A percentile compares a stretch with the other conserved stretches of the same genome.
These are phyloP conservation scores for Sesia apiformis DNA, from an alignment of 2,888 invertebrate genomes.

Conservation along the genomic window DNA sequence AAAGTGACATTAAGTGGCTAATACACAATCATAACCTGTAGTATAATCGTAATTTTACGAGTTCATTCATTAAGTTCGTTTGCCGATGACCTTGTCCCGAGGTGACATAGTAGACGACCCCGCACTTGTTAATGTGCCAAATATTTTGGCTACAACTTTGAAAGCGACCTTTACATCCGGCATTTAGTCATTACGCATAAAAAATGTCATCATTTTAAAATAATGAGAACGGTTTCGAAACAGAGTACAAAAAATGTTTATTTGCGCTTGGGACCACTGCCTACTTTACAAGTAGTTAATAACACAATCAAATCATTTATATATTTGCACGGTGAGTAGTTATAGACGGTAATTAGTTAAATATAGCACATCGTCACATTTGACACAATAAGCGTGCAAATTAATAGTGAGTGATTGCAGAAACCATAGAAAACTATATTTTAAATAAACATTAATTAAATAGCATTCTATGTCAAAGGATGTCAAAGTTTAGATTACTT, in stretches of 20 bases:
- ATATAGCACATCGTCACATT: too few relatives aligned
- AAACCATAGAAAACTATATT: too few relatives aligned
- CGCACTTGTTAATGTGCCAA: conserved; percentile 8
- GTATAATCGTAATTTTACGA: not conserved
- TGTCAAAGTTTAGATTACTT: too few relatives aligned
- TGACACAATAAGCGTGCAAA: too few relatives aligned
- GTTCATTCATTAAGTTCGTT: conserved; percentile 26
- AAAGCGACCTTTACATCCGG: conserved; percentile 17
- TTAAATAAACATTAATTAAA: too few relatives aligned
- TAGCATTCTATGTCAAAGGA: too few relatives aligned
- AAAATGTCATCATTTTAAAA: not conserved
- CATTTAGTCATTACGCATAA: conserved; percentile 11
- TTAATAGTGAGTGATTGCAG: too few relatives aligned
- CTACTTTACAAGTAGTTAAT: too few relatives aligned
- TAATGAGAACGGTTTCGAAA: not conserved
- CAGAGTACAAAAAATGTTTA: not conserved
- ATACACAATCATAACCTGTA: not conserved
- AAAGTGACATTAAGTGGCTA: not conserved
- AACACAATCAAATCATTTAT: too few relatives aligned
- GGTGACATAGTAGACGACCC: conserved; percentile 20
- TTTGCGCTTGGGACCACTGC: too few relatives aligned
- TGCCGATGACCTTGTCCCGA: conserved; percentile 22
- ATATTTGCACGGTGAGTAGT: too few relatives aligned
- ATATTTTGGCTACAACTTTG: conserved; percentile 24
- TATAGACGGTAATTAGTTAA: too few relatives aligned